These are phyloP conservation scores for Diceros bicornis DNA, from an alignment of 2,797 vertebrate genomes.

Conservation along the genomic window DNA sequence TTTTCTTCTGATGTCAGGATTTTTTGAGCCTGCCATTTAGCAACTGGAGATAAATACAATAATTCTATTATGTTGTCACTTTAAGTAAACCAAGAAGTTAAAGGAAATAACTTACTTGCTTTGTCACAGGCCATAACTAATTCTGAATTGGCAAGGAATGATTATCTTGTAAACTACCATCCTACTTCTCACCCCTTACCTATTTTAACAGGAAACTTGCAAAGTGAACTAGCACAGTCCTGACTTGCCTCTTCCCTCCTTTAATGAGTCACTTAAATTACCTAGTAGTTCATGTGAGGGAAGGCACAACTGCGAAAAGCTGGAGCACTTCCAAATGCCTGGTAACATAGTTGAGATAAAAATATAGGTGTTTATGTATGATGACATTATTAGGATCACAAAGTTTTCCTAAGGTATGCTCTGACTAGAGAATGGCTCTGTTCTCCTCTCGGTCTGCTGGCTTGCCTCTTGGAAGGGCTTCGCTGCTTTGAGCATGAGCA, in stretches of 20 bases:
- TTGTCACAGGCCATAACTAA: background rate
- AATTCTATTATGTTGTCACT: background rate
- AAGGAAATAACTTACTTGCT: background rate
- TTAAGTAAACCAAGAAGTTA: slow-evolving; percentile 43
- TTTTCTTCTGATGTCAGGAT: slow-evolving; percentile 22
- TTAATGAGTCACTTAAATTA: slow-evolving; percentile 29
- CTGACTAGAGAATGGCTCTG: background rate
- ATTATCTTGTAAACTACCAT: background rate
- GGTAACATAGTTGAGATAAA: background rate
- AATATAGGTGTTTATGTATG: background rate
- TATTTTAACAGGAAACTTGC: background rate
- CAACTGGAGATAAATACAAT: background rate
- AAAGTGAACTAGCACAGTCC: background rate
- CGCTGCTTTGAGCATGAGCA: background rate
- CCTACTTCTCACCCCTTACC: background rate
- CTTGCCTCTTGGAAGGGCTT: background rate
- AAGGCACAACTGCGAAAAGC: background rate
- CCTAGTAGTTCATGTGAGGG: background rate
- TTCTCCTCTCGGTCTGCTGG: background rate
- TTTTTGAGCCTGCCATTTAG: slow-evolving; percentile 17
- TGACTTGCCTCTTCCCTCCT: background rate
- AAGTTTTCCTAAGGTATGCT: background rate
- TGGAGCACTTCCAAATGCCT: slow-evolving; percentile 41
- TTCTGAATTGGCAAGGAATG: background rate
- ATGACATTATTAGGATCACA: background rate